Evolutionary conservation across 37 sponge, comb jelly and placozoan genomes (phyloP), one percentile per base, ranked within the genome.

Genomic region (Ianthella basta): DNA sequence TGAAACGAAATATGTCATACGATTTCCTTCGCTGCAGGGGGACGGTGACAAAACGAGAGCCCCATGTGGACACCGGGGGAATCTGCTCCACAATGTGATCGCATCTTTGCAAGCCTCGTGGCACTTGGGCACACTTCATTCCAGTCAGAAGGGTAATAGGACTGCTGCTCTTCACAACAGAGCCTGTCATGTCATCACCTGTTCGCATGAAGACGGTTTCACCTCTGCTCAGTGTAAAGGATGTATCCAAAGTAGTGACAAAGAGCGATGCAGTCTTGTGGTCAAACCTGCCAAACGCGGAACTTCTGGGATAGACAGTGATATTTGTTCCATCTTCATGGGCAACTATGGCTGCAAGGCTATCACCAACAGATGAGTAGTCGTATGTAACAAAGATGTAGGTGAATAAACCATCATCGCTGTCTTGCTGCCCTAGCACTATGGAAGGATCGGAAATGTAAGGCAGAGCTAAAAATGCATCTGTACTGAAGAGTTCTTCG

Each of bases 31-130:
- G 14, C 38, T 60, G 66, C 0, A 81, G 35, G 0, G 90, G 83
- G 4, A 79, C 83, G n/a, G 65, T 56, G 23, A 90, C 82, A 56
- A 86, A 90, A 10, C 35, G 15, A 18, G 60, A 77, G 18, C 90
- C 90, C 73, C 75, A 86, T 4, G 66, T 59, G 30, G 38, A 56
- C 29, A 80, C 59, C 20, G 84, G 80, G 0, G 91, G 91, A n/a
- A 91, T 53, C 53, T 91, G 91, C 39, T 91, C 91, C 5, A 91
- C 66, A 14, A 91, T 59, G 54, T 83, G 84, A 60, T 91, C 91
- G 83, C 91, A 91, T 33, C 56, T 40, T 37, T 80, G 64, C 14
- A 24, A 53, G 53, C 20, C 37, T 14, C 16, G 78, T 19, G 78
- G 78, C 0, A 75, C 54, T 23, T 36, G 24, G 18, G 78, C 16